Conservation (phyloP, 1,140 invertebrate species). For the Thrips palmi region DNA sequence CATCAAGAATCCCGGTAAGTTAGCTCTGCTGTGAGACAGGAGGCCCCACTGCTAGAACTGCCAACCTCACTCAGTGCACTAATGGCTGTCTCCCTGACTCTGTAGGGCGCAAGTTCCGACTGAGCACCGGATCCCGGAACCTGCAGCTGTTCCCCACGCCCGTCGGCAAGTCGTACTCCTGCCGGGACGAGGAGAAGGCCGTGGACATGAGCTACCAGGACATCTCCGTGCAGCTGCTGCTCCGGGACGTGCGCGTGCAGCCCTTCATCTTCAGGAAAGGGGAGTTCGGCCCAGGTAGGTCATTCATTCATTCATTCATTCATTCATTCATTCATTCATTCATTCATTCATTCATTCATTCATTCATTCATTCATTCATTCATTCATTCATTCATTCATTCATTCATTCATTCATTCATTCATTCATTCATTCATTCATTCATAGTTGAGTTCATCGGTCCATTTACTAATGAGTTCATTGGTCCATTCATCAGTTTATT, state of each 20-base stretch:
- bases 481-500: no score
- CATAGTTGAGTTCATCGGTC: no score
- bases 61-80: not conserved
- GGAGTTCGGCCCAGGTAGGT: slow-evolving; percentile 34
- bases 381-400: no score
- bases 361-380: no score
- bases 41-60: slow-evolving; percentile 7
- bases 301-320: no score
- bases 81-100: slow-evolving; percentile 7
- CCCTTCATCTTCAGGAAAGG: slow-evolving; percentile 44
- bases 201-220: slow-evolving; percentile 25
- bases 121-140: slow-evolving; percentile 34
- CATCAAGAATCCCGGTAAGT: slow-evolving; percentile 30
- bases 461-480: no score
- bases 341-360: no score
- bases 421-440: no score
- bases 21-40: slow-evolving; percentile 15
- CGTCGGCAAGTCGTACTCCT: slow-evolving; percentile 64
- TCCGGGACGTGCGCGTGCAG: slow-evolving; percentile 33
- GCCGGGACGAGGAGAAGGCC: slow-evolving; percentile 39
- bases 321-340: no score
- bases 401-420: no score
- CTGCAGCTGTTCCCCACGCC: slow-evolving; percentile 61
- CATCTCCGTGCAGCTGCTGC: slow-evolving; percentile 21
- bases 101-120: slow-evolving; percentile 28